Percentiles rank a stretch among this genome's conserved stretches.
phyloP scores from a whole-genome alignment of 2,888 invertebrate species.

The Coleophora deauratella region DNA sequence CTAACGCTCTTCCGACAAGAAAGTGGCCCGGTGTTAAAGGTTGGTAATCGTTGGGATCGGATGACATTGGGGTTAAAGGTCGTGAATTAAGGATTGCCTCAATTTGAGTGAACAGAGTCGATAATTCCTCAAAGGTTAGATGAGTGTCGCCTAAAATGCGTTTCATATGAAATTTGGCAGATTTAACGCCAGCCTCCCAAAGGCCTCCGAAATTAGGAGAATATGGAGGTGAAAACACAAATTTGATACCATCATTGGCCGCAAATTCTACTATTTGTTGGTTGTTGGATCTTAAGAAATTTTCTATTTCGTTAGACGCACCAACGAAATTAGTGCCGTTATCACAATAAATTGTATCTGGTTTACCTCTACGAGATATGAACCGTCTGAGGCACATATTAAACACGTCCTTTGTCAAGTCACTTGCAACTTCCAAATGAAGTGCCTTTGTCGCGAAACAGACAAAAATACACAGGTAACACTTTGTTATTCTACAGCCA shows the following conservation, averaged over 20 bases:
- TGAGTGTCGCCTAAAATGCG: neutral
- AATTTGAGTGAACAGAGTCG: neutral
- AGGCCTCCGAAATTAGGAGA: conserved; percentile 4
- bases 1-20: neutral
- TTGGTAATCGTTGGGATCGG: neutral
- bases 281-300: conserved; percentile 1
- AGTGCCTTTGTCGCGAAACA: conserved; percentile 4
- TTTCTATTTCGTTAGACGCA: neutral
- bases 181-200: conserved; percentile 1
- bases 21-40: neutral
- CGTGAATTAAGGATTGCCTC: neutral
- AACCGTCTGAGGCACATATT: conserved; percentile 7
- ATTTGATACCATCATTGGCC: conserved; percentile 1
- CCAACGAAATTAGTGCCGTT: conserved; percentile 3
- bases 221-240: conserved; percentile 2
- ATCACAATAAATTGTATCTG: conserved; percentile 1
- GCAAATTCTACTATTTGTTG: neutral
- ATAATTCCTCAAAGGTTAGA: conserved; percentile 8
- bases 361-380: conserved; percentile 9
- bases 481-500: conserved; percentile 11
- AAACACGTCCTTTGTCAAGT: conserved; percentile 8
- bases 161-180: too few species aligned
- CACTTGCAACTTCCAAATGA: conserved; percentile 11
- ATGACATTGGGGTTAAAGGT: neutral
- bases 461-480: conserved; percentile 13